Evolutionary conservation across 2,888 invertebrate genomes (phyloP).

Genomic region (Gymnoscelis rufifasciata): DNA sequence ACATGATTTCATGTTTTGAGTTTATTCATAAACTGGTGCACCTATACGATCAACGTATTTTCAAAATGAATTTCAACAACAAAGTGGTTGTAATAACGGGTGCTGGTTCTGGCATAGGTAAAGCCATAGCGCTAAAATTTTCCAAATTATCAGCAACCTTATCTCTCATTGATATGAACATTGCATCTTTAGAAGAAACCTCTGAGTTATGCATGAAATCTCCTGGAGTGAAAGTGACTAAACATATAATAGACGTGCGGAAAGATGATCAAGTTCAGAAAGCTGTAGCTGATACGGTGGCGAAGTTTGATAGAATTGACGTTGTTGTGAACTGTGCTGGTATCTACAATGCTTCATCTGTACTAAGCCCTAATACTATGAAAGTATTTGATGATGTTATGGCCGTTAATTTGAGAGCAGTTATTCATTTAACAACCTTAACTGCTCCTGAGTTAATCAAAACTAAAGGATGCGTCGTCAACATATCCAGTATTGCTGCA

Average conservation of each 20-base stretch:
- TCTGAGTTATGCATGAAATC: conserved; percentile 36
- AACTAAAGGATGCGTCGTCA: conserved; percentile 43
- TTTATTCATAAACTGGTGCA: too few relatives aligned
- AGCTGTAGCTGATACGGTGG: conserved; percentile 33
- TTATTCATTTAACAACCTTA: conserved; percentile 35
- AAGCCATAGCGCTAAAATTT: conserved; percentile 40
- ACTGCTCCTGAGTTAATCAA: conserved; percentile 33
- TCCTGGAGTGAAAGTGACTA: conserved; percentile 36
- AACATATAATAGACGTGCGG: conserved; percentile 35
- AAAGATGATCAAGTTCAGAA: conserved; percentile 35
- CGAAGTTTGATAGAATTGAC: conserved; percentile 39
- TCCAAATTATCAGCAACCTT: conserved; percentile 43
- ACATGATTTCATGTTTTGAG: too few relatives aligned
- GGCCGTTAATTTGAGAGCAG: conserved; percentile 39
- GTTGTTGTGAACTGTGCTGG: conserved; percentile 45
- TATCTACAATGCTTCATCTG: conserved; percentile 20
- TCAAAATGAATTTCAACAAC: conserved; percentile 43
- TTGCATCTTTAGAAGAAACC: conserved; percentile 32
- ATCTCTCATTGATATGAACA: conserved; percentile 38
- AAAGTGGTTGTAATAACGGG: conserved; percentile 47
- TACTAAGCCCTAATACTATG: conserved; percentile 32
- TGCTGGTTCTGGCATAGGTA: conserved; percentile 44
- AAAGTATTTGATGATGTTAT: conserved; percentile 37
- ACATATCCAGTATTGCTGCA: conserved; percentile 38
- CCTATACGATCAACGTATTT: background rate